A percentile compares a stretch with the other conserved stretches of the same genome.
Evolutionary conservation across 2,113 vertebrate genomes (phyloP).

Genomic region (Cariama cristata): DNA sequence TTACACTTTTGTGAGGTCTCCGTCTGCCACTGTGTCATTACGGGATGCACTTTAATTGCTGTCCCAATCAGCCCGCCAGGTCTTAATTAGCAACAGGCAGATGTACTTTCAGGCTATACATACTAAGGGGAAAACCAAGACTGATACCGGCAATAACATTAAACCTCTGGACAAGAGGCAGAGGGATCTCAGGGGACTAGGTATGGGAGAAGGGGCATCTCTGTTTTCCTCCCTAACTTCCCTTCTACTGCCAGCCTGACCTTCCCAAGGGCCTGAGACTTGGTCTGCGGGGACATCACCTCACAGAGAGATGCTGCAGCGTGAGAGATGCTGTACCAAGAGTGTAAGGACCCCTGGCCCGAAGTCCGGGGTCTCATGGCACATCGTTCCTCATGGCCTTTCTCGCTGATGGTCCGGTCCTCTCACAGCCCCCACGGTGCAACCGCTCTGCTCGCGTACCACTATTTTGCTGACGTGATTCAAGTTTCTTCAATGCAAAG

Average conservation of each 20-base stretch:
- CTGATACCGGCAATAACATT: not conserved
- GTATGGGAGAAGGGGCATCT: not conserved
- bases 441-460: not conserved
- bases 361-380: not conserved
- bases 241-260: not conserved
- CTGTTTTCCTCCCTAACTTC: not conserved
- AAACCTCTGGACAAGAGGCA: not conserved
- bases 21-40: not conserved
- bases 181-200: not conserved
- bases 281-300: not conserved
- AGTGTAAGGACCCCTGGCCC: not conserved
- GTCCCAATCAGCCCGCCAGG: not conserved
- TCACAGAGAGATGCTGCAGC: not conserved
- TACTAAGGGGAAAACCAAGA: not conserved
- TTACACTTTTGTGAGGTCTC: not conserved
- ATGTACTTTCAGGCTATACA: not conserved
- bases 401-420: fast-evolving
- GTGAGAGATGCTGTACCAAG: too few species aligned
- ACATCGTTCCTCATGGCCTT: not conserved
- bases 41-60: not conserved
- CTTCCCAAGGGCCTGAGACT: not conserved
- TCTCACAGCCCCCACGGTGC: fast-evolving
- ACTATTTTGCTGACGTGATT: fast-evolving
- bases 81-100: not conserved
- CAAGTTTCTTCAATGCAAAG: not conserved